Evolutionary conservation across 1,140 invertebrate species (phyloP).

Genomic region (Drosophila erecta): DNA sequence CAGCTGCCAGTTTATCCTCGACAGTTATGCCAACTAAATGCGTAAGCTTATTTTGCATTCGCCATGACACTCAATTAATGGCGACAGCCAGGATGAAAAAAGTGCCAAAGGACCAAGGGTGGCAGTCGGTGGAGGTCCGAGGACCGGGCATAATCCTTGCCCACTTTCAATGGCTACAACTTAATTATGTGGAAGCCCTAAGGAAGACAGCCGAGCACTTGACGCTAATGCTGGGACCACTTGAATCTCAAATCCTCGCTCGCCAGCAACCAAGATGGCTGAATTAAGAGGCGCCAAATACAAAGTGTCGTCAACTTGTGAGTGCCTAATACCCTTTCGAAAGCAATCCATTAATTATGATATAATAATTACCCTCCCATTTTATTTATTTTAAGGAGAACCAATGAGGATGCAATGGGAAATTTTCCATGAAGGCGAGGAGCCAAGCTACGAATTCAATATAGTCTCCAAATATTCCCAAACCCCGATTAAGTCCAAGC

Average conservation of each 20-base stretch:
- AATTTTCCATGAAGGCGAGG: too few relatives aligned
- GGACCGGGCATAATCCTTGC: conserved; percentile 40
- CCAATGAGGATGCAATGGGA: too few relatives aligned
- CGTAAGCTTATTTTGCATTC: conserved; percentile 66
- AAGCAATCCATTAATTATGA: not conserved
- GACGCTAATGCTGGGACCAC: conserved; percentile 48
- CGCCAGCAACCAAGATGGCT: conserved; percentile 8
- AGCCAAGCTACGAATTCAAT: too few relatives aligned
- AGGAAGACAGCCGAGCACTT: conserved; percentile 35
- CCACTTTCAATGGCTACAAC: conserved; percentile 44
- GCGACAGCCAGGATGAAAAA: conserved; percentile 14
- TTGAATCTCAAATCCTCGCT: conserved; percentile 46
- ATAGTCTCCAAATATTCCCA: too few relatives aligned
- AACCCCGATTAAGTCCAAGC: not conserved
- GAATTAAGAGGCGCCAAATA: conserved; percentile 7
- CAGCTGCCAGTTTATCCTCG: conserved; percentile 42
- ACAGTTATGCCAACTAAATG: conserved; percentile 43
- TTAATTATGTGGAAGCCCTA: conserved; percentile 60
- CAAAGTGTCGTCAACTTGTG: not conserved
- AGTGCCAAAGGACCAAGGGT: not conserved
- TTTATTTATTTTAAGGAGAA: too few relatives aligned
- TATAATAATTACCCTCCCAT: too few relatives aligned
- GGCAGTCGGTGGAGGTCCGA: not conserved
- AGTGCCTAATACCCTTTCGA: not conserved
- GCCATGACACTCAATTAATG: conserved; percentile 69